A percentile compares a stretch with the other conserved stretches of the same genome.
phyloP scores from a whole-genome alignment of 53 echinoderm and acorn worm genomes.

The Actinopyga echinites region DNA sequence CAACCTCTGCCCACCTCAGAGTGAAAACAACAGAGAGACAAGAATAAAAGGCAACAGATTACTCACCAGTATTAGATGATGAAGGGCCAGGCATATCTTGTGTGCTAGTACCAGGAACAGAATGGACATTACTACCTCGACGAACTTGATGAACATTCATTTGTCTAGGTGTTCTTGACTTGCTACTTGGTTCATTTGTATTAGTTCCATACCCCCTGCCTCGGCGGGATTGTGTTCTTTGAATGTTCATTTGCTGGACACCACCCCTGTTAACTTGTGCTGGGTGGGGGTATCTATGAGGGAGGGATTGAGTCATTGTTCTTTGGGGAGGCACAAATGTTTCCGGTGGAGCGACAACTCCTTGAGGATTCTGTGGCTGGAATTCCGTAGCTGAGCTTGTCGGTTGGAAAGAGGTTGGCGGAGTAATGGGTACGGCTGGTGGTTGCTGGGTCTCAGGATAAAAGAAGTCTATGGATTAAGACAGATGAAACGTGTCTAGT shows the following conservation, averaged over 20 bases:
- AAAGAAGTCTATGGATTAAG: conserved; percentile 7
- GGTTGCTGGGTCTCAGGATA: conserved; percentile 30
- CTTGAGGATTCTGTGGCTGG: conserved; percentile 17
- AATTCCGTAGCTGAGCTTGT: neutral
- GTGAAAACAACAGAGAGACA: no score
- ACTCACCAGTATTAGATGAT: neutral
- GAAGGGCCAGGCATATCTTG: conserved; percentile 29
- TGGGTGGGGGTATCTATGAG: neutral
- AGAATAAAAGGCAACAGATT: no score
- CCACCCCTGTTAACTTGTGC: neutral
- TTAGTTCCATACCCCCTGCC: conserved; percentile 24
- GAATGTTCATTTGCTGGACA: conserved; percentile 3
- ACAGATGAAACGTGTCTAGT: no score
- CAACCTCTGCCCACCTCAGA: no score
- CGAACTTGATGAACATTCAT: conserved; percentile 14
- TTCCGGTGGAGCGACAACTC: neutral
- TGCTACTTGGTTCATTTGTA: conserved; percentile 15
- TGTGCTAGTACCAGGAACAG: conserved; percentile 10
- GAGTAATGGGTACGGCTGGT: conserved; percentile 1
- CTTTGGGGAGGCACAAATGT: conserved; percentile 26
- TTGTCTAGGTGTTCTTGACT: neutral
- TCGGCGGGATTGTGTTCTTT: neutral
- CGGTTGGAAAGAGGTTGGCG: conserved; percentile 21
- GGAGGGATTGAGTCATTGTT: neutral
- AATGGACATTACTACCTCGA: neutral